Evolutionary conservation across 1,140 invertebrate genomes (phyloP).

Genomic region (Ylistrum balloti): DNA sequence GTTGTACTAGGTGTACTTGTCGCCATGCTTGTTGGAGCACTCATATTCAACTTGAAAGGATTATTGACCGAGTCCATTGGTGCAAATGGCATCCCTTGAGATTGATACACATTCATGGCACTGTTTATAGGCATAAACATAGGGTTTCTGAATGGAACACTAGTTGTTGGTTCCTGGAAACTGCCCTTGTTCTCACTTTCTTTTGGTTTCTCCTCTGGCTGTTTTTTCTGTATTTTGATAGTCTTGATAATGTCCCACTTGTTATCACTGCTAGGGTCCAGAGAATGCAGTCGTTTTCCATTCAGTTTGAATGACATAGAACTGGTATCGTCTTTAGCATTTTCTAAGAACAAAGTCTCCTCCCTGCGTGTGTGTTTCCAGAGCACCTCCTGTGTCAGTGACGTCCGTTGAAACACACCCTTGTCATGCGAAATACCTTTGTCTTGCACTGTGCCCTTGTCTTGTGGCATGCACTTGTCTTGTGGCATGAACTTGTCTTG

Average conservation of each 20-base stretch:
- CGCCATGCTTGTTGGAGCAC: background rate
- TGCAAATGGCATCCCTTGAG: background rate
- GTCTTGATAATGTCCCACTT: constrained; percentile 41
- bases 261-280: constrained; percentile 47
- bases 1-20: background rate
- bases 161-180: background rate
- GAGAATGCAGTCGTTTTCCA: constrained; percentile 58
- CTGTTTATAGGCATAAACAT: constrained; percentile 42
- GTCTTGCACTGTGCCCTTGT: constrained; percentile 47
- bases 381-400: constrained; percentile 73
- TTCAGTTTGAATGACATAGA: constrained; percentile 55
- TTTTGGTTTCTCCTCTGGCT: background rate
- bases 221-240: background rate
- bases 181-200: constrained; percentile 36
- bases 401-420: constrained; percentile 53
- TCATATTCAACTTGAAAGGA: background rate
- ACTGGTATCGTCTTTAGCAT: constrained; percentile 66
- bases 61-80: background rate
- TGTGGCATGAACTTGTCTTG: too few relatives aligned
- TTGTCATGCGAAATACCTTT: background rate
- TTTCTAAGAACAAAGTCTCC: constrained; percentile 74
- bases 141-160: background rate
- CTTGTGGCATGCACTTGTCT: too few relatives aligned
- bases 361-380: constrained; percentile 76
- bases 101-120: background rate